Evolutionary conservation across 2,797 vertebrate genomes (phyloP).

Genomic region (Chelon labrosus): DNA sequence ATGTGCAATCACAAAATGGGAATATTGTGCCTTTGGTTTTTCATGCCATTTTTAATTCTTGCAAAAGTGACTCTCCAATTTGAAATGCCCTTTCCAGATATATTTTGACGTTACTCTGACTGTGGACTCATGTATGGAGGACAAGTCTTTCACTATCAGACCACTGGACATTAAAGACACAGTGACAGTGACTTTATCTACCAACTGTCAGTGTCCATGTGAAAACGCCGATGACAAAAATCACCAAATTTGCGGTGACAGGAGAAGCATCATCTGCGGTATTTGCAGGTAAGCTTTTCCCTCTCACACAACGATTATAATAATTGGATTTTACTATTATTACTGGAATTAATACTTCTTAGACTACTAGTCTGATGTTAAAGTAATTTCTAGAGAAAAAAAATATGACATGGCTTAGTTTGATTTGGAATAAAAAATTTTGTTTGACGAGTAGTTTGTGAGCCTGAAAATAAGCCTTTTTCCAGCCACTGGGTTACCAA

Average conservation of each 20-base stretch:
- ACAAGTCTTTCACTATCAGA: constrained; percentile 86
- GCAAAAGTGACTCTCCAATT: not conserved
- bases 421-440: no score
- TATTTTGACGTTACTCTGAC: constrained; percentile 89
- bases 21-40: no score
- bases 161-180: constrained; percentile 91
- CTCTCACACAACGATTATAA: not conserved
- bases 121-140: constrained; percentile 82
- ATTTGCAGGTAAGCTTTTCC: constrained; percentile 86
- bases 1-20: no score
- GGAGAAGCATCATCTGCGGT: constrained; percentile 88
- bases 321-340: no score
- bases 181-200: constrained; percentile 83
- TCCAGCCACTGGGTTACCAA: no score
- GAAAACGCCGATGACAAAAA: fast-evolving
- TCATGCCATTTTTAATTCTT: not conserved
- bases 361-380: no score
- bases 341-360: no score
- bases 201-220: constrained; percentile 90
- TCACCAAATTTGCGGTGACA: constrained; percentile 70
- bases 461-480: no score
- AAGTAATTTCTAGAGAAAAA: no score
- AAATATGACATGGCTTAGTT: no score
- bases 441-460: no score
- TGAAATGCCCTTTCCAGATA: constrained; percentile 80